Percentiles rank a stretch among this genome's conserved stretches.
These are phyloP conservation scores for Arrhamphus sclerolepis DNA, from an alignment of 2,797 vertebrate genomes.

Conservation along the genomic window DNA sequence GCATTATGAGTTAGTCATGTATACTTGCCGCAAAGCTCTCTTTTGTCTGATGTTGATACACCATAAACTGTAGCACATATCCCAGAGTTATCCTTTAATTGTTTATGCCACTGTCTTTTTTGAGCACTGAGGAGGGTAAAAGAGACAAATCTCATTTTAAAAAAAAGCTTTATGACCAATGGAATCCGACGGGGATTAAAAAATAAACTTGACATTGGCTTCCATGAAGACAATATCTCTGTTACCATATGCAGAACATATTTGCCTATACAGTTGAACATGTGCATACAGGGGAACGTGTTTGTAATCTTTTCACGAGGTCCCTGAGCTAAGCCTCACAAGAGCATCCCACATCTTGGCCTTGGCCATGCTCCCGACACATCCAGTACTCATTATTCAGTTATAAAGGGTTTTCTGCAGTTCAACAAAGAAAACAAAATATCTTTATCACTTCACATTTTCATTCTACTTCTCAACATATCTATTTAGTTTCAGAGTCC, in stretches of 20 bases:
- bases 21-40: slow-evolving; percentile 51
- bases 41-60: slow-evolving; percentile 63
- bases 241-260: slow-evolving; percentile 8
- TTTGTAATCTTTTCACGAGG: slow-evolving; percentile 19
- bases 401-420: slow-evolving; percentile 10
- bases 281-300: neutral
- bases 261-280: slow-evolving; percentile 5
- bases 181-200: slow-evolving; percentile 4
- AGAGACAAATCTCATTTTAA: slow-evolving; percentile 29
- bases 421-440: slow-evolving; percentile 10
- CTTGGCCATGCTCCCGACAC: slow-evolving; percentile 29
- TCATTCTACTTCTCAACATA: slow-evolving; percentile 8
- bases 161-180: slow-evolving; percentile 29
- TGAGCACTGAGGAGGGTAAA: slow-evolving; percentile 37
- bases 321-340: slow-evolving; percentile 26
- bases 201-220: neutral
- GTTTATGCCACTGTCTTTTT: slow-evolving; percentile 54
- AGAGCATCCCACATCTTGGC: slow-evolving; percentile 36
- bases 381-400: slow-evolving; percentile 13
- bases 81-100: slow-evolving; percentile 56
- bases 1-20: slow-evolving; percentile 69
- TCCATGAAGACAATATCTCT: neutral
- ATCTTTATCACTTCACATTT: slow-evolving; percentile 14
- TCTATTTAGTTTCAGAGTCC: neutral
- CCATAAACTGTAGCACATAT: slow-evolving; percentile 70